Evolutionary conservation across 2,888 invertebrate genomes (phyloP).

Genomic region (Acronicta alni): DNA sequence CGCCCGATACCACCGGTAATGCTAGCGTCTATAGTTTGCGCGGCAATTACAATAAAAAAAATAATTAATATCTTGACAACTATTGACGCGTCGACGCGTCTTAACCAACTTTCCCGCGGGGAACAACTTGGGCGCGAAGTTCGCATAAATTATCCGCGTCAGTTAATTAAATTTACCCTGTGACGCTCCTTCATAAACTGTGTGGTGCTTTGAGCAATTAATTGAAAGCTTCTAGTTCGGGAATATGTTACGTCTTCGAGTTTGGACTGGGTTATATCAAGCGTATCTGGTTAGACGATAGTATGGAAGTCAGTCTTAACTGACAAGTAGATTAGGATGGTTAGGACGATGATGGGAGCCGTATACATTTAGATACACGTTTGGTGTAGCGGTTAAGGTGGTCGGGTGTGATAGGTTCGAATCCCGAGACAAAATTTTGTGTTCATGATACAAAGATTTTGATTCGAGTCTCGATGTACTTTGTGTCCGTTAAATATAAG

Average conservation of each 20-base stretch:
- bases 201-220: conserved; percentile 29
- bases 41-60: background rate
- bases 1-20: too few species aligned
- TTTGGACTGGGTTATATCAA: conserved; percentile 7
- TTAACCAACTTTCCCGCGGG: background rate
- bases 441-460: too few species aligned
- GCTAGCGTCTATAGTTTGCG: too few species aligned
- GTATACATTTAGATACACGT: too few species aligned
- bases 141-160: conserved; percentile 47
- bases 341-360: too few species aligned
- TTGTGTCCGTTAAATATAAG: too few species aligned
- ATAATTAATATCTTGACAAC: conserved; percentile 1
- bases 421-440: too few species aligned
- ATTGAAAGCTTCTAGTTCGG: conserved; percentile 41
- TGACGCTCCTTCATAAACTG: conserved; percentile 34
- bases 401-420: too few species aligned
- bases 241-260: conserved; percentile 44
- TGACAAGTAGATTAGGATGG: too few species aligned
- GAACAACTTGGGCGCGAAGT: conserved; percentile 17
- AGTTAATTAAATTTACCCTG: conserved; percentile 50
- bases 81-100: conserved; percentile 11
- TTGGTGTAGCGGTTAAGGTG: too few species aligned
- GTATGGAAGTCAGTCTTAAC: too few species aligned
- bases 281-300: background rate
- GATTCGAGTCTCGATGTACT: too few species aligned